phyloP scores from a whole-genome alignment of 2,113 vertebrate genomes.

The Seriola aureovittata region DNA sequence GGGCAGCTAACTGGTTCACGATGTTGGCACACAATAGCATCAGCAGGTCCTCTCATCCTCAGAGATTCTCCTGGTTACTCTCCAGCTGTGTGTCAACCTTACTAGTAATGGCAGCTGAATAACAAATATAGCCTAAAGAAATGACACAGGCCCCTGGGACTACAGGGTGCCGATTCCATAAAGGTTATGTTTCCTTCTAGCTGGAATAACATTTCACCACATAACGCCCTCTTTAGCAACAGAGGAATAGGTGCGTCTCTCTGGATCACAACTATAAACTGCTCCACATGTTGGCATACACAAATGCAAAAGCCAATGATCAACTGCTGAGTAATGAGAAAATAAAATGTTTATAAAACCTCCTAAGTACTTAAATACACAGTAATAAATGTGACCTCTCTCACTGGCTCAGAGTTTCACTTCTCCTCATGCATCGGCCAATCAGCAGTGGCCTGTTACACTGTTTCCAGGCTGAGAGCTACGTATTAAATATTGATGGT shows the following conservation, averaged over 20 bases:
- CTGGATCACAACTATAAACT: neutral
- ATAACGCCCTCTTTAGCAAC: neutral
- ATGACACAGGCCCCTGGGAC: conserved; percentile 41
- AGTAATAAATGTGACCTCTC: conserved; percentile 32
- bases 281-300: neutral
- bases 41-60: conserved; percentile 43
- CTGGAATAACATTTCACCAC: conserved; percentile 32
- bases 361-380: conserved; percentile 1
- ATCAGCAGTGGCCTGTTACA: conserved; percentile 60
- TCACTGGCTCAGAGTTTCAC: conserved; percentile 65
- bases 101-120: conserved; percentile 71
- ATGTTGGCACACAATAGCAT: conserved; percentile 45
- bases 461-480: conserved; percentile 75
- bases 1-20: conserved; percentile 30
- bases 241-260: neutral
- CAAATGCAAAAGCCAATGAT: conserved; percentile 16
- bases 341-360: conserved; percentile 16
- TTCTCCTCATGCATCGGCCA: conserved; percentile 47
- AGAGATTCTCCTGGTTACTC: conserved; percentile 47
- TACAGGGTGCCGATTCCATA: conserved; percentile 38
- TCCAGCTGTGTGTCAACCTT: conserved; percentile 74
- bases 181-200: conserved; percentile 62
- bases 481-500: conserved; percentile 80
- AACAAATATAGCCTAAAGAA: conserved; percentile 69
- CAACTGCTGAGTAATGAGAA: conserved; percentile 4